These are phyloP conservation scores for Elaphurus davidianus DNA, from an alignment of 2,113 vertebrate genomes.

Conservation along the genomic window DNA sequence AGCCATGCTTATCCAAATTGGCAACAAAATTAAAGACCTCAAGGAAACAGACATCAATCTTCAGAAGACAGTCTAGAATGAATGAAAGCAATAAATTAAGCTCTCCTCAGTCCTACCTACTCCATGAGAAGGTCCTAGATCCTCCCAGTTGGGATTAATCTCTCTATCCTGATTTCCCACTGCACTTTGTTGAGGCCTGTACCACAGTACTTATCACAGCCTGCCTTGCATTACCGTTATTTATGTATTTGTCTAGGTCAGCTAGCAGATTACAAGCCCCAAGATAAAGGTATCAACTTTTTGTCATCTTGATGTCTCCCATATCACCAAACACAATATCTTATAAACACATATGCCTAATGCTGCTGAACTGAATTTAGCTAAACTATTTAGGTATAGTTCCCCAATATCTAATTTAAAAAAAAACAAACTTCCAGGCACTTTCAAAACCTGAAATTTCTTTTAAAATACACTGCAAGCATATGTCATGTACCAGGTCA, in stretches of 20 bases:
- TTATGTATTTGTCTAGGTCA: neutral
- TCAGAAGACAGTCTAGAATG: slow-evolving; percentile 79
- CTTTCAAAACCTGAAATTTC: neutral
- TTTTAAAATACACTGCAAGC: neutral
- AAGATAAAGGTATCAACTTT: neutral
- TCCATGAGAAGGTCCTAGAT: slow-evolving; percentile 19
- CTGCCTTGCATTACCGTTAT: slow-evolving; percentile 9
- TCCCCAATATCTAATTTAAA: neutral
- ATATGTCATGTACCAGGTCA: neutral
- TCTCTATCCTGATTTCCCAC: slow-evolving; percentile 1
- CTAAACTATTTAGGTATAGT: slow-evolving; percentile 17
- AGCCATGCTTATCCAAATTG: slow-evolving; percentile 90
- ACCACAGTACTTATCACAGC: neutral
- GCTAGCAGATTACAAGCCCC: neutral
- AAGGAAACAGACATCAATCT: slow-evolving; percentile 86
- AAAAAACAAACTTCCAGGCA: neutral
- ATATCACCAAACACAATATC: neutral
- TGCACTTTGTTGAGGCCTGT: neutral
- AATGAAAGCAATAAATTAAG: slow-evolving; percentile 76
- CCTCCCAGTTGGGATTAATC: slow-evolving; percentile 4
- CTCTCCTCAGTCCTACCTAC: slow-evolving; percentile 58
- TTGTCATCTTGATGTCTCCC: neutral
- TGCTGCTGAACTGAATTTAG: neutral
- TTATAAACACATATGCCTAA: neutral
- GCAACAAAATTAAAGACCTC: slow-evolving; percentile 80